Evolutionary conservation across 2,888 invertebrate genomes (phyloP).

Genomic region (Carterocephalus palaemon): DNA sequence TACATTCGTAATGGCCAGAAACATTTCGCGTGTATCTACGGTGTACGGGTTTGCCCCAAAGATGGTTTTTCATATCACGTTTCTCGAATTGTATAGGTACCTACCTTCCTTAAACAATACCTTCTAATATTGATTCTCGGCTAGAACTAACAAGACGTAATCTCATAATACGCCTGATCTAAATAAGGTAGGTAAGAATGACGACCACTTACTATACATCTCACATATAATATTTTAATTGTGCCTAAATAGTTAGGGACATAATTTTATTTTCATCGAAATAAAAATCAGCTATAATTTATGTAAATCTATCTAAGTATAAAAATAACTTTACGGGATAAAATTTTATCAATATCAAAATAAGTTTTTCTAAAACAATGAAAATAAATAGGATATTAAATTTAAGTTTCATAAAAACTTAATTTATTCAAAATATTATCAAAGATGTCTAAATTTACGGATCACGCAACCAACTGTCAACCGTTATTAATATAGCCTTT

Average conservation of each 20-base stretch:
- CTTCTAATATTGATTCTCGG: constrained; percentile 12
- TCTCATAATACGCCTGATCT: constrained; percentile 22
- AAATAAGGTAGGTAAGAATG: constrained; percentile 7
- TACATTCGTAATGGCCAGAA: constrained; percentile 46
- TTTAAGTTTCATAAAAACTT: constrained; percentile 42
- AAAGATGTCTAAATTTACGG: no score
- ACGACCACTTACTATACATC: constrained; percentile 14
- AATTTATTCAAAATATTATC: no score
- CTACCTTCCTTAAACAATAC: no score
- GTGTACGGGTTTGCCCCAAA: no score
- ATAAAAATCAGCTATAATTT: constrained; percentile 17
- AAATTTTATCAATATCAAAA: constrained; percentile 66
- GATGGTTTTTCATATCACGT: no score
- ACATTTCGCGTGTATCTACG: constrained; percentile 32
- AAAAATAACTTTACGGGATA: constrained; percentile 42
- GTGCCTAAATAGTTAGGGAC: constrained; percentile 6
- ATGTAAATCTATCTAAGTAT: constrained; percentile 32
- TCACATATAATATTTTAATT: constrained; percentile 4
- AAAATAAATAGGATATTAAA: constrained; percentile 40
- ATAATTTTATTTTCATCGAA: constrained; percentile 13
- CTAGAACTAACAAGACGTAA: constrained; percentile 13
- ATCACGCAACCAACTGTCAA: no score
- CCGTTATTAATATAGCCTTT: no score
- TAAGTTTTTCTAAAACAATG: constrained; percentile 66
- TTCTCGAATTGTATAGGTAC: no score